Percentiles rank a stretch among this genome's conserved stretches.
Conservation (phyloP, 2,797 vertebrate genomes). For the Chromobotia macracanthus region DNA sequence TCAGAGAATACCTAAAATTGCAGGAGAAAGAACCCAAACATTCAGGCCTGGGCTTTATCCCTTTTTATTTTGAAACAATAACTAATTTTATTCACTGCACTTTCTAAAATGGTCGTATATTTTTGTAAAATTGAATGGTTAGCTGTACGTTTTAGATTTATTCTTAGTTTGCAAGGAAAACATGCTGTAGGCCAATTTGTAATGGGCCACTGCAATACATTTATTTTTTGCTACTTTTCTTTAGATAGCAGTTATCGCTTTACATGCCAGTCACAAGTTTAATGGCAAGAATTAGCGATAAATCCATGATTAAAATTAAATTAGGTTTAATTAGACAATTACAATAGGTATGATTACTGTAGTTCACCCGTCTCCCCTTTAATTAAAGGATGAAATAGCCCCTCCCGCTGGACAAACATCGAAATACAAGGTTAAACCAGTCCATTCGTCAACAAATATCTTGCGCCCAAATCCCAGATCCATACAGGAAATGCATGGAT, state of each 20-base stretch:
- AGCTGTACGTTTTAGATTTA: too few relatives aligned
- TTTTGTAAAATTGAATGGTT: background rate
- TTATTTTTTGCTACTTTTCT: too few relatives aligned
- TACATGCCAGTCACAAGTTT: background rate
- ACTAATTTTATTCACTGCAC: background rate
- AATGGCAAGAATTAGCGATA: background rate
- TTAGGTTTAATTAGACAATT: slow-evolving; percentile 19
- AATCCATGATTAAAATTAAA: background rate
- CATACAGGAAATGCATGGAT: slow-evolving; percentile 55
- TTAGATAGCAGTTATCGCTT: background rate
- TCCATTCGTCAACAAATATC: slow-evolving; percentile 74
- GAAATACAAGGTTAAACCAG: slow-evolving; percentile 82
- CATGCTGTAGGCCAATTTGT: background rate
- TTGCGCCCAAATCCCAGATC: slow-evolving; percentile 49
- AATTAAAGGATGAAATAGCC: slow-evolving; percentile 69
- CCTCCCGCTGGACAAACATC: slow-evolving; percentile 75
- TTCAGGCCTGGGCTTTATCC: background rate
- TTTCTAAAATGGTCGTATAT: background rate
- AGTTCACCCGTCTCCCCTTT: slow-evolving; percentile 17
- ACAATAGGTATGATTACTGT: background rate
- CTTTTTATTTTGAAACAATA: background rate
- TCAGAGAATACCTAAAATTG: slow-evolving; percentile 13
- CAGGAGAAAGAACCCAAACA: background rate
- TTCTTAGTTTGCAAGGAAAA: background rate
- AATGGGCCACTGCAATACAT: background rate